Evolutionary conservation across 1,140 invertebrate species (phyloP).

Genomic region (Telenomus remus): DNA sequence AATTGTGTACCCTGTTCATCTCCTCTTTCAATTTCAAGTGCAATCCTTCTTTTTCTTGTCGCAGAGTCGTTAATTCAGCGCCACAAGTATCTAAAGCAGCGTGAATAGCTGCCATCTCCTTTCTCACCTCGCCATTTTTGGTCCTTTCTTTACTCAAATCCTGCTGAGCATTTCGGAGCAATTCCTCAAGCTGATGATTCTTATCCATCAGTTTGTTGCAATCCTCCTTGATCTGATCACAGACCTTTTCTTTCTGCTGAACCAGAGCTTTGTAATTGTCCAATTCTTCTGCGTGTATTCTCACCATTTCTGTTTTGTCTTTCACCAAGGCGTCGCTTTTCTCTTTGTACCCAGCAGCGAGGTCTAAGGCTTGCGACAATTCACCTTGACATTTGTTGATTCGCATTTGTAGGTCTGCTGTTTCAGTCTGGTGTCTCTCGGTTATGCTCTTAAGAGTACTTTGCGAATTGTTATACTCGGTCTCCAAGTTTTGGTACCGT

Average conservation of each 20-base stretch:
- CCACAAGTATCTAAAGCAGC: conserved; percentile 76
- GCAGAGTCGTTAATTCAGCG: conserved; percentile 75
- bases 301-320: conserved; percentile 73
- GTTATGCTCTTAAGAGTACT: conserved; percentile 64
- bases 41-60: conserved; percentile 76
- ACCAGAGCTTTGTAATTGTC: conserved; percentile 69
- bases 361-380: conserved; percentile 80
- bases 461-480: conserved; percentile 67
- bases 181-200: conserved; percentile 63
- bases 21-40: conserved; percentile 76
- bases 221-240: conserved; percentile 65
- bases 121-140: conserved; percentile 65
- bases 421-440: conserved; percentile 67
- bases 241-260: conserved; percentile 65
- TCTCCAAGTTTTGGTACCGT: conserved; percentile 70
- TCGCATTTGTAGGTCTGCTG: conserved; percentile 71
- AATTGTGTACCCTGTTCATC: conserved; percentile 70
- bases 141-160: conserved; percentile 70
- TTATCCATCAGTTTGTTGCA: conserved; percentile 67
- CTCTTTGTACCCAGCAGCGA: conserved; percentile 81
- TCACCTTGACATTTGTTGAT: conserved; percentile 80
- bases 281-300: conserved; percentile 68
- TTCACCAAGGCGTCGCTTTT: conserved; percentile 78
- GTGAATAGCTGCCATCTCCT: conserved; percentile 74
- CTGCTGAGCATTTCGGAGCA: conserved; percentile 62